phyloP scores from a whole-genome alignment of 1,140 invertebrate species.

The Rhyzopertha dominica region DNA sequence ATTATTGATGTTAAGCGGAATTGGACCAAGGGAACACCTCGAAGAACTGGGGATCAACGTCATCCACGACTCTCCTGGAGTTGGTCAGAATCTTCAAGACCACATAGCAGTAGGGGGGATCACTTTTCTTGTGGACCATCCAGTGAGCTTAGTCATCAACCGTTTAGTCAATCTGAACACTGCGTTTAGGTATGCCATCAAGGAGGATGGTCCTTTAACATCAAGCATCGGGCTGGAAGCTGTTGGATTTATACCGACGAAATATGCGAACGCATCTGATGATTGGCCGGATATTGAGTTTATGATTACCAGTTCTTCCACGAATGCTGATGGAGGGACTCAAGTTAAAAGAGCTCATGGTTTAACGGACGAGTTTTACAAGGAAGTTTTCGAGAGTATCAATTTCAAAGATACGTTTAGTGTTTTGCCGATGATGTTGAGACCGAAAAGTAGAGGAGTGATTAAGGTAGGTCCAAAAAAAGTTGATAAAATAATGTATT shows the following conservation, averaged over 20 bases:
- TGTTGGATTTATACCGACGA: slow-evolving; percentile 80
- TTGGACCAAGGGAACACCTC: slow-evolving; percentile 70
- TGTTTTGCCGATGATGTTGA: slow-evolving; percentile 79
- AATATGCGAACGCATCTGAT: slow-evolving; percentile 74
- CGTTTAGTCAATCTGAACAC: slow-evolving; percentile 72
- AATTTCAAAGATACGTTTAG: slow-evolving; percentile 70
- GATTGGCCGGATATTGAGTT: slow-evolving; percentile 91
- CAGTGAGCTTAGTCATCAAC: slow-evolving; percentile 69
- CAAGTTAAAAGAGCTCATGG: slow-evolving; percentile 71
- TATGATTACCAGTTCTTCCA: slow-evolving; percentile 77
- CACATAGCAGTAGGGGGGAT: slow-evolving; percentile 77
- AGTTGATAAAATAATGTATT: no score
- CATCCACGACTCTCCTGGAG: slow-evolving; percentile 66
- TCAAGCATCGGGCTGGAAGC: slow-evolving; percentile 78
- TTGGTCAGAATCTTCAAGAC: slow-evolving; percentile 77
- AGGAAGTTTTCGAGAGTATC: slow-evolving; percentile 64
- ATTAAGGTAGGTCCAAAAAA: slow-evolving; percentile 72
- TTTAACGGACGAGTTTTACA: slow-evolving; percentile 71
- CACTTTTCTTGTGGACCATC: slow-evolving; percentile 73
- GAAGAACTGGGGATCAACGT: slow-evolving; percentile 60
- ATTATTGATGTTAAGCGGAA: slow-evolving; percentile 78
- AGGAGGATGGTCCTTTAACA: slow-evolving; percentile 75
- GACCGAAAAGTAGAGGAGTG: slow-evolving; percentile 78
- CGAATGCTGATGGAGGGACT: slow-evolving; percentile 70
- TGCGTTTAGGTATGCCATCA: slow-evolving; percentile 68